Evolutionary conservation across 2,888 invertebrate genomes (phyloP).

Genomic region (Halictus ligatus): DNA sequence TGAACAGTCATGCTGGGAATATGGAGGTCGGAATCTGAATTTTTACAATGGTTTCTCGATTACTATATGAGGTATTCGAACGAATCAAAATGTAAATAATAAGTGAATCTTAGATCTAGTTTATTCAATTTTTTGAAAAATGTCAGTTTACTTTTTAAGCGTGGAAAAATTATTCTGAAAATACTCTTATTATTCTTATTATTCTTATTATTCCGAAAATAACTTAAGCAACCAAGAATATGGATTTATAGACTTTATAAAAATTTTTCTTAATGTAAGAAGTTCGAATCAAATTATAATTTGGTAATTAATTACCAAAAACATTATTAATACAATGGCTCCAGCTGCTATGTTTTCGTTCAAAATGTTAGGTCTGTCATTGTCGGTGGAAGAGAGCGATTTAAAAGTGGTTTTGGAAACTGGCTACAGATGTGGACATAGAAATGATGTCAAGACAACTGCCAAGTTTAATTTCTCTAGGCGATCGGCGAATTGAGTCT

Average conservation of each 20-base stretch:
- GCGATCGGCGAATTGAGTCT: not conserved
- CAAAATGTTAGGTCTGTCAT: not conserved
- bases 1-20: no score
- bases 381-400: not conserved
- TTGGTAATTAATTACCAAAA: not conserved
- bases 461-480: not conserved
- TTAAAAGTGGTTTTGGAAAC: not conserved
- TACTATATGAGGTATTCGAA: no score
- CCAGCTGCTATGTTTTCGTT: not conserved
- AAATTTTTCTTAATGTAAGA: not conserved
- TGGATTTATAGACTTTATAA: not conserved
- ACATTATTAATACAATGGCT: not conserved
- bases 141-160: not conserved
- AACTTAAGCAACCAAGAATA: not conserved
- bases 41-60: no score
- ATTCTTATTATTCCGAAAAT: no score
- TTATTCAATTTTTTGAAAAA: not conserved
- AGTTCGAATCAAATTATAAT: not conserved
- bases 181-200: no score
- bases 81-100: no score
- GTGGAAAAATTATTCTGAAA: not conserved
- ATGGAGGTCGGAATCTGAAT: no score
- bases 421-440: not conserved
- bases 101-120: no score
- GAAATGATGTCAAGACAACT: not conserved